phyloP scores from a whole-genome alignment of 2,888 invertebrate genomes.

The Galerucella pusilla region DNA sequence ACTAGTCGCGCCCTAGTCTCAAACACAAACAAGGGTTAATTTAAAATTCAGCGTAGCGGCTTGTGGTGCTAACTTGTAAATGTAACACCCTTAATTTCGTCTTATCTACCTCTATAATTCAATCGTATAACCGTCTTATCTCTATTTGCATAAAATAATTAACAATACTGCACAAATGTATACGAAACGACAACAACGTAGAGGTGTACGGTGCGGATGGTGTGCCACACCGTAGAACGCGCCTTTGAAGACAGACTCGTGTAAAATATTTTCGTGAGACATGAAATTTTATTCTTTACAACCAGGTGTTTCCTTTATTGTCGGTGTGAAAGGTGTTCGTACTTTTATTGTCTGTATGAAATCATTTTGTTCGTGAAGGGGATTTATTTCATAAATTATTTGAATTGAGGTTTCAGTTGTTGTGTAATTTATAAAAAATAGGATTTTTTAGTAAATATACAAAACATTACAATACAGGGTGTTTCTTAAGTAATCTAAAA shows the following conservation, averaged over 20 bases:
- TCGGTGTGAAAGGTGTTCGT: background rate
- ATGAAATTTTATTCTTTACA: slow-evolving; percentile 5
- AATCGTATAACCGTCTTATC: slow-evolving; percentile 54
- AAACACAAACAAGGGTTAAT: slow-evolving; percentile 51
- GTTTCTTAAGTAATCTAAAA: no score
- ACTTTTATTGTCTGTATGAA: background rate
- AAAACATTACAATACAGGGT: no score
- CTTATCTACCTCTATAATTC: slow-evolving; percentile 58
- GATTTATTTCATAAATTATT: background rate
- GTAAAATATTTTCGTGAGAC: slow-evolving; percentile 8
- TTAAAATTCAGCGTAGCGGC: slow-evolving; percentile 55
- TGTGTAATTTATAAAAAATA: no score
- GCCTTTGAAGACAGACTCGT: background rate
- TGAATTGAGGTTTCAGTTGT: no score
- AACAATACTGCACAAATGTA: slow-evolving; percentile 43
- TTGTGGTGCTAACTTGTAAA: slow-evolving; percentile 58
- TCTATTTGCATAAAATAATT: slow-evolving; percentile 56
- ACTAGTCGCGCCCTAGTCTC: slow-evolving; percentile 31
- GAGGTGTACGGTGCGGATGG: background rate
- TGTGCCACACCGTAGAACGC: background rate
- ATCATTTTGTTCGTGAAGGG: background rate
- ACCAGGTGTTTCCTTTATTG: background rate
- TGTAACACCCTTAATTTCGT: slow-evolving; percentile 57
- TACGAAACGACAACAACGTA: slow-evolving; percentile 2
- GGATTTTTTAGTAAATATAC: no score